A percentile compares a stretch with the other conserved stretches of the same genome.
phyloP scores from a whole-genome alignment of 1,140 invertebrate species.

The Brevipalpus yothersi region DNA sequence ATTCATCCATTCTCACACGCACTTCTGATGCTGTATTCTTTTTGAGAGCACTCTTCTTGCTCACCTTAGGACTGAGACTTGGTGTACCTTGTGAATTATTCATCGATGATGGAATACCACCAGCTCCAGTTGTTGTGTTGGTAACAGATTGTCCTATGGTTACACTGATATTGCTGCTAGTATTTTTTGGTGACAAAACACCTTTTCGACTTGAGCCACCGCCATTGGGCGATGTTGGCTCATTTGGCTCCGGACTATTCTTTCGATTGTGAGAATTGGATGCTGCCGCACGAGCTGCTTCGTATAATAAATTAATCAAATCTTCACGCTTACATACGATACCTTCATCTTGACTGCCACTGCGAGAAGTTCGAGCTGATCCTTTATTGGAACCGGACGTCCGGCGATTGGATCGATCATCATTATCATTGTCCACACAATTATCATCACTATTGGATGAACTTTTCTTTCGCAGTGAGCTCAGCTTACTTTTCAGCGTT shows the following conservation, averaged over 20 bases:
- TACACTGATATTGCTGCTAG: too few species aligned
- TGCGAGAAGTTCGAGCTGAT: not conserved
- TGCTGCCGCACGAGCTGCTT: constrained; percentile 3
- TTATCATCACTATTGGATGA: not conserved
- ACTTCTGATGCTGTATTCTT: not conserved
- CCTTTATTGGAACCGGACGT: not conserved
- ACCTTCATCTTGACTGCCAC: constrained; percentile 7
- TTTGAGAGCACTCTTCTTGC: not conserved
- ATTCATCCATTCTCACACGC: not conserved
- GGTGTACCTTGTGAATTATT: too few species aligned
- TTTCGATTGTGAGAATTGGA: not conserved
- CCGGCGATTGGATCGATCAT: not conserved
- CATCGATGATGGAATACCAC: too few species aligned
- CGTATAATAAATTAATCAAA: constrained; percentile 10
- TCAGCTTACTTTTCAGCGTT: not conserved
- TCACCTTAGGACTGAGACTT: not conserved
- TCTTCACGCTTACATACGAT: constrained; percentile 14
- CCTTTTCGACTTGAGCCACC: not conserved
- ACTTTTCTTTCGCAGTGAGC: not conserved
- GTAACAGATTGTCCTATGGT: too few species aligned
- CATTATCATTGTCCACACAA: not conserved
- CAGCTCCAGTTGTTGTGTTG: too few species aligned
- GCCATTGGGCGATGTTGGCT: not conserved
- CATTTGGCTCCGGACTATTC: not conserved
- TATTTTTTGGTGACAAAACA: too few species aligned